These are phyloP conservation scores for Cinara cedri DNA, from an alignment of 2,888 invertebrate genomes.

Conservation along the genomic window DNA sequence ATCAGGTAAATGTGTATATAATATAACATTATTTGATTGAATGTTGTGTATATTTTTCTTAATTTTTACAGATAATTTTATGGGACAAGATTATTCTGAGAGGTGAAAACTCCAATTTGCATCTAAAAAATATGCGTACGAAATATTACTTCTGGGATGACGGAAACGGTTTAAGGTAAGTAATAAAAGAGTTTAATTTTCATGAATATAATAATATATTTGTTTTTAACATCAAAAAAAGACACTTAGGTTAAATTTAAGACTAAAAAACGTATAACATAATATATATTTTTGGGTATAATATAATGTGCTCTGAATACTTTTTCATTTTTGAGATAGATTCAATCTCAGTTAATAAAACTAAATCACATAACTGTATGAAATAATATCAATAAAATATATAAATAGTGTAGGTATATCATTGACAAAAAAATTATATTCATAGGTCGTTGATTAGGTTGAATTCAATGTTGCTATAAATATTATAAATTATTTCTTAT, in stretches of 20 bases:
- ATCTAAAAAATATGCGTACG: conserved; percentile 92
- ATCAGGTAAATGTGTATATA: conserved; percentile 69
- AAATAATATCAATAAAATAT: background rate
- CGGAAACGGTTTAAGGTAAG: conserved; percentile 91
- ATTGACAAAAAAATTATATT: background rate
- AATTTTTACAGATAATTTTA: conserved; percentile 75
- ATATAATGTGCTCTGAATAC: background rate
- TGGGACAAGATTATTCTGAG: conserved; percentile 98
- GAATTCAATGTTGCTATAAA: background rate
- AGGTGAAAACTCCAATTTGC: conserved; percentile 90
- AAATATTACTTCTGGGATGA: conserved; percentile 99
- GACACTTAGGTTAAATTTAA: conserved; percentile 23
- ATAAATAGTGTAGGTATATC: background rate
- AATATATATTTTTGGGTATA: background rate
- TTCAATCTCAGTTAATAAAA: background rate
- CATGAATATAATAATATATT: conserved; percentile 22
- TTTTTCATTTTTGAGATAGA: background rate
- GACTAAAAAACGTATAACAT: conserved; percentile 33
- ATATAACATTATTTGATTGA: background rate
- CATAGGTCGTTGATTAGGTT: background rate
- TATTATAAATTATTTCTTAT: conserved; percentile 7
- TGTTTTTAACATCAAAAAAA: conserved; percentile 34
- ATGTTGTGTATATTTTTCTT: background rate
- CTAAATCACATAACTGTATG: background rate
- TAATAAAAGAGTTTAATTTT: conserved; percentile 63